Evolutionary conservation across 2,888 invertebrate species (phyloP).

Genomic region (Leucophenga maculata): DNA sequence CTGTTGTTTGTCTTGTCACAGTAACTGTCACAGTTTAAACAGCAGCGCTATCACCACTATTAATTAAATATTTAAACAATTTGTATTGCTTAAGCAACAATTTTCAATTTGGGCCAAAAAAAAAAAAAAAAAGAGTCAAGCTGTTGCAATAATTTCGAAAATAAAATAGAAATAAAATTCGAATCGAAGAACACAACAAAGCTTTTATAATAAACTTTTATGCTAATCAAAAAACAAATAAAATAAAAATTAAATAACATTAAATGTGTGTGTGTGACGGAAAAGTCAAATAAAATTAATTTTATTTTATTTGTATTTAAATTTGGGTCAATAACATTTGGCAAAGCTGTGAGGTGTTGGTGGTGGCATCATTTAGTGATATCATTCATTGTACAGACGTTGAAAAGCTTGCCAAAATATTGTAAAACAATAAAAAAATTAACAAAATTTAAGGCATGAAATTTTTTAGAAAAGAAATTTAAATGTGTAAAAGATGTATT

Average conservation of each 20-base stretch:
- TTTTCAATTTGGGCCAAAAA: neutral
- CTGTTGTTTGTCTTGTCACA: neutral
- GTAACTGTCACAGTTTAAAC: neutral
- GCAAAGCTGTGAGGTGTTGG: conserved; percentile 52
- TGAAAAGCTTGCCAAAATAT: conserved; percentile 23
- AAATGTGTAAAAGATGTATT: neutral
- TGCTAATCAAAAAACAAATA: conserved; percentile 4
- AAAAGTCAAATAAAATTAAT: conserved; percentile 2
- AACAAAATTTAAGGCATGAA: neutral
- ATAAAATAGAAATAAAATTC: neutral
- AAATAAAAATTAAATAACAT: neutral
- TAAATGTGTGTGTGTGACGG: neutral
- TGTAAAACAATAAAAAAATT: conserved; percentile 24
- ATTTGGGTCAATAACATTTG: conserved; percentile 64
- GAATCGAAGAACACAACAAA: neutral
- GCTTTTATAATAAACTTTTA: no score
- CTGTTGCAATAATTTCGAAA: conserved; percentile 7
- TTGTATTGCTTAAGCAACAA: conserved; percentile 6
- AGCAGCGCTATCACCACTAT: neutral
- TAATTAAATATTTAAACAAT: conserved; percentile 4
- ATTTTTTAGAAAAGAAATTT: neutral
- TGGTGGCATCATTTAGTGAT: conserved; percentile 32
- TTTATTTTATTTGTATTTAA: conserved; percentile 32
- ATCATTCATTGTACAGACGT: conserved; percentile 33
- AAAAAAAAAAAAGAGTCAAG: neutral